These are phyloP conservation scores for Microctonus aethiopoides DNA, from an alignment of 2,888 invertebrate species.

Conservation along the genomic window DNA sequence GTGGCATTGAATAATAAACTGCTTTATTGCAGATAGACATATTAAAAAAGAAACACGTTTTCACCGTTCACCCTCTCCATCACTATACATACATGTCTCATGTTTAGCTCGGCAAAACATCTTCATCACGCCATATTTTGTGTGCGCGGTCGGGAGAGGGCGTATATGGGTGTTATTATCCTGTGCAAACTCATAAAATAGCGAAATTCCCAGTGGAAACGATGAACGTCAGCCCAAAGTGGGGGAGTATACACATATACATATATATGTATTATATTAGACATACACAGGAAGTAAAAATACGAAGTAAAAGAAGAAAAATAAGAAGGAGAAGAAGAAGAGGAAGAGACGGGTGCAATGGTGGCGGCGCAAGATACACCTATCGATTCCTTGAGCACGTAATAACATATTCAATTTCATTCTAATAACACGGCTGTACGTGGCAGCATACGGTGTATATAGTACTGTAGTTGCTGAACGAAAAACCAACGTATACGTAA, in stretches of 20 bases:
- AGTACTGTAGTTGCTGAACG: conserved; percentile 13
- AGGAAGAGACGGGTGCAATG: not conserved
- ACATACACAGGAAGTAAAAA: not conserved
- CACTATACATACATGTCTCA: conserved; percentile 13
- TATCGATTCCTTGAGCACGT: conserved; percentile 36
- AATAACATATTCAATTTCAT: conserved; percentile 38
- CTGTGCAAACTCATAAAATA: conserved; percentile 34
- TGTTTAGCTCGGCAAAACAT: conserved; percentile 22
- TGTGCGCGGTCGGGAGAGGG: not conserved
- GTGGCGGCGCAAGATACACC: conserved; percentile 8
- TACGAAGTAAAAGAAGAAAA: not conserved
- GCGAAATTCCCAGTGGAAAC: conserved; percentile 23
- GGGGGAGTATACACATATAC: not conserved
- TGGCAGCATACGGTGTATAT: conserved; percentile 22
- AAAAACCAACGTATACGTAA: conserved; percentile 25
- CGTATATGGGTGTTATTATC: conserved; percentile 10
- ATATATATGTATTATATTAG: too few species aligned
- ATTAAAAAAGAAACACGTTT: conserved; percentile 9
- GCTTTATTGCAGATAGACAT: conserved; percentile 10
- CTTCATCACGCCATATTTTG: conserved; percentile 22
- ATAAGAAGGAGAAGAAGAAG: not conserved
- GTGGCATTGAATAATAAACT: conserved; percentile 17
- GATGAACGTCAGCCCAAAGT: not conserved
- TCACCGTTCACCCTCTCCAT: not conserved
- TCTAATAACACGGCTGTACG: conserved; percentile 36